Evolutionary conservation across 2,113 vertebrate species (phyloP), one percentile per base, ranked within the genome.

Genomic region (Cisticola juncidis): DNA sequence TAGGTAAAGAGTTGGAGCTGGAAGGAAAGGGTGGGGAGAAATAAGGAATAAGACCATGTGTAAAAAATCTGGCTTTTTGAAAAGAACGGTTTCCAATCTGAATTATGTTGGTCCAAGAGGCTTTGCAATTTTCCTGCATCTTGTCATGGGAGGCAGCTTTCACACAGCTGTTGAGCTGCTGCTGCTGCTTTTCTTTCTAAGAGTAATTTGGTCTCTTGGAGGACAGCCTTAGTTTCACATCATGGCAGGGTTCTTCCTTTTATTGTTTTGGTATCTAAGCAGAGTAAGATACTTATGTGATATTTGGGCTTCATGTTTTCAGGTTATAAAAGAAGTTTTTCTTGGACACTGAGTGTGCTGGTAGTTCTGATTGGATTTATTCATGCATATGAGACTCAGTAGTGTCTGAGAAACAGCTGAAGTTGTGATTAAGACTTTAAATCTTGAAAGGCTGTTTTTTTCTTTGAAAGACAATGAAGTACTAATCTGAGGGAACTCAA

Each of bases 61-160:
- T 94, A 94, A 95, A 97, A 97, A 97, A 92, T 91, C 93, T 94
- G 86, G 84, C 91, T 88, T 97, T 95, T 80, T 81, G 65, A 88
- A 90, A 95, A 95, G 73, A 90, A 86, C 31, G 9, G 81, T 94
- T 96, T 97, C 93, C 92, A 80, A 84, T 94, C 68, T 97, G 95
- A 97, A 96, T 97, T 95, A 90, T 94, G 88, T 96, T 95, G 82
- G 60, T 97, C 81, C 86, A 97, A 95, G 95, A 96, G 93, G 82
- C 92, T 97, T 88, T 97, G 94, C 95, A 97, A 97, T 96, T 95
- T 98, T 98, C 97, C 92, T 97, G 96, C 95, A 94, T 97, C 97
- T 96, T 98, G 93, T 97, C 90, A 89, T 97, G 95, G 97, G 97
- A 98, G 97, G 95, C 94, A 95, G 90, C 78, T 92, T 97, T 86